phyloP scores from a whole-genome alignment of 2,113 vertebrate genomes.

The Pristiophorus japonicus region DNA sequence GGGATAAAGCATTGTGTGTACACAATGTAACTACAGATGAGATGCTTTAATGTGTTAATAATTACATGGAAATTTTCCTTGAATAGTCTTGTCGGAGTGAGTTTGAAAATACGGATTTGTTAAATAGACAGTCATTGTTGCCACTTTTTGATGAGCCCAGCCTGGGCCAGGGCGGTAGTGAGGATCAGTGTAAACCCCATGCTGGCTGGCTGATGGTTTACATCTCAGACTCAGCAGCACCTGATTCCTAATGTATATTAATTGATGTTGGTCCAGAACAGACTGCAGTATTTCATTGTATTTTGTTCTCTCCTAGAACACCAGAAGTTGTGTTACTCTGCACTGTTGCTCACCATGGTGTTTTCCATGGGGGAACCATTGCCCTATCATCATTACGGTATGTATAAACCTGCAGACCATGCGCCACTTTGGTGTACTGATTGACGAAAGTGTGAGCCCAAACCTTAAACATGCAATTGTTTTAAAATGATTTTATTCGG shows the following conservation, averaged over 20 bases:
- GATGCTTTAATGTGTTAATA: background rate
- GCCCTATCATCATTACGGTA: constrained; percentile 95
- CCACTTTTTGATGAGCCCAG: too few species aligned
- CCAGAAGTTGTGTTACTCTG: constrained; percentile 95
- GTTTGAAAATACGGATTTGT: background rate
- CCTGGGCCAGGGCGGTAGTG: too few species aligned
- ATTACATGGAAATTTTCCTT: background rate
- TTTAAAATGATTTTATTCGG: background rate
- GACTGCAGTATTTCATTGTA: constrained; percentile 30
- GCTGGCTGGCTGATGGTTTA: background rate
- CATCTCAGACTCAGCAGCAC: background rate
- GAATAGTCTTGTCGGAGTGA: background rate
- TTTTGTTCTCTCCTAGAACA: constrained; percentile 67
- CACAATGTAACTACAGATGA: background rate
- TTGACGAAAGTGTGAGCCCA: background rate
- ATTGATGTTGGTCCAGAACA: background rate
- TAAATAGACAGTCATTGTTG: background rate
- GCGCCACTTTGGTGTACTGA: background rate
- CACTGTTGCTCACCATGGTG: constrained; percentile 89
- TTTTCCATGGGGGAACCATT: constrained; percentile 95
- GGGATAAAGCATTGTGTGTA: background rate
- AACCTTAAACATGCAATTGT: background rate
- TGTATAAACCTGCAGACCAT: background rate
- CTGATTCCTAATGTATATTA: background rate
- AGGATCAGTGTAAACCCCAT: background rate